Conservation (phyloP, 2,888 invertebrate genomes). For the Hyposoter dolosus region DNA sequence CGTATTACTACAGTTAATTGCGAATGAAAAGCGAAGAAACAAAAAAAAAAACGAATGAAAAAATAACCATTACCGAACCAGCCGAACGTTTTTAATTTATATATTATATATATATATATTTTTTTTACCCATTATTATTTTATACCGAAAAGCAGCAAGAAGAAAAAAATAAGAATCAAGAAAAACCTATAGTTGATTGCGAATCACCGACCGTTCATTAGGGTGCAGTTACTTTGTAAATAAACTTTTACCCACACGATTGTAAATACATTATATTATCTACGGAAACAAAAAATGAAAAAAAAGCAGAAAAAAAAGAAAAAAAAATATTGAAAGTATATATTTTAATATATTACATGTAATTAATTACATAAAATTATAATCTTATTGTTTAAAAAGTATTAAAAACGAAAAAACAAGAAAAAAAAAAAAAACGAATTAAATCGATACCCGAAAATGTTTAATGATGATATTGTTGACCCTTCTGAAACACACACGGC, state of each 20-base stretch:
- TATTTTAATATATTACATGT: constrained; percentile 85
- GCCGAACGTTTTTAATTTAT: constrained; percentile 77
- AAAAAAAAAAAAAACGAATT: constrained; percentile 26
- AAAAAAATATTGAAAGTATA: constrained; percentile 83
- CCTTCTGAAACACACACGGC: constrained; percentile 77
- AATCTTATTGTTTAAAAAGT: constrained; percentile 82
- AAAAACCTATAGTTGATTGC: constrained; percentile 68
- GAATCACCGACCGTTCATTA: constrained; percentile 76
- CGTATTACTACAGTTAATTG: constrained; percentile 77
- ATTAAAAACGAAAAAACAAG: constrained; percentile 57
- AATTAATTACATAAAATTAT: constrained; percentile 82
- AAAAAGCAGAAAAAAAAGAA: constrained; percentile 47
- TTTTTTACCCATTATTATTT: constrained; percentile 62
- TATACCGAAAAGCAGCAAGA: constrained; percentile 52
- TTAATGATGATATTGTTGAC: constrained; percentile 82
- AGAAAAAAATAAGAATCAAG: constrained; percentile 27
- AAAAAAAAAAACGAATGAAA: constrained; percentile 5
- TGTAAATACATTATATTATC: constrained; percentile 80
- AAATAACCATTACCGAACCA: constrained; percentile 71
- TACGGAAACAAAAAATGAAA: constrained; percentile 54
- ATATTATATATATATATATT: constrained; percentile 39
- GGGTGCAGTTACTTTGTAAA: constrained; percentile 82
- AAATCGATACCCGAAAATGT: constrained; percentile 81
- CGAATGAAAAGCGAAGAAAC: constrained; percentile 43
- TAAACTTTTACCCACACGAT: constrained; percentile 76